Conservation (phyloP, 2,113 vertebrate genomes). For the Cyanistes caeruleus region DNA sequence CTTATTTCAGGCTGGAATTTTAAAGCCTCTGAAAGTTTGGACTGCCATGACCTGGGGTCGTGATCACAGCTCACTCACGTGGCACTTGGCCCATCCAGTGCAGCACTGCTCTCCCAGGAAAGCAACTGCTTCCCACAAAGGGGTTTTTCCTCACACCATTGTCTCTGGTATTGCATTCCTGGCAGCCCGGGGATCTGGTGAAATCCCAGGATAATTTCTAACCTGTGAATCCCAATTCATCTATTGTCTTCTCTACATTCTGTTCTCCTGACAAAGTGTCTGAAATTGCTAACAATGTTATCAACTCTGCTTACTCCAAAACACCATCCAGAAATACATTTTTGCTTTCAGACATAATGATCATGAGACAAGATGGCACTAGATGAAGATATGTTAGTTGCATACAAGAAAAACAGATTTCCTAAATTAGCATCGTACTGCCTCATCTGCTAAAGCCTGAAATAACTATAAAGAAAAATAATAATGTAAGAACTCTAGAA, state of each 20-base stretch:
- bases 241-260: not conserved
- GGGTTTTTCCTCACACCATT: not conserved
- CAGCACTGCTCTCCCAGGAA: not conserved
- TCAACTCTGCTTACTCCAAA: not conserved
- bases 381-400: constrained; percentile 25
- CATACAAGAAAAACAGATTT: constrained; percentile 33
- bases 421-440: constrained; percentile 11
- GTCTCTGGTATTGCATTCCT: not conserved
- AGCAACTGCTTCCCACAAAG: not conserved
- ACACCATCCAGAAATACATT: constrained; percentile 24
- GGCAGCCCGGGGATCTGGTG: not conserved
- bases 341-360: constrained; percentile 9
- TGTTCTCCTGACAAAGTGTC: constrained; percentile 19
- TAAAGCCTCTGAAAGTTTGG: not conserved
- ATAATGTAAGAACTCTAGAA: constrained; percentile 5
- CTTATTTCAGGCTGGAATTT: not conserved
- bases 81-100: not conserved
- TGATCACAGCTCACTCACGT: not conserved
- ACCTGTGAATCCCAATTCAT: not conserved
- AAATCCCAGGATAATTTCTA: not conserved
- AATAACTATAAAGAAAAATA: constrained; percentile 51
- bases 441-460: constrained; percentile 41
- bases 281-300: not conserved
- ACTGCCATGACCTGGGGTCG: not conserved
- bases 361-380: constrained; percentile 32